phyloP scores from a whole-genome alignment of 2,113 vertebrate genomes.

The Elanoides forficatus region DNA sequence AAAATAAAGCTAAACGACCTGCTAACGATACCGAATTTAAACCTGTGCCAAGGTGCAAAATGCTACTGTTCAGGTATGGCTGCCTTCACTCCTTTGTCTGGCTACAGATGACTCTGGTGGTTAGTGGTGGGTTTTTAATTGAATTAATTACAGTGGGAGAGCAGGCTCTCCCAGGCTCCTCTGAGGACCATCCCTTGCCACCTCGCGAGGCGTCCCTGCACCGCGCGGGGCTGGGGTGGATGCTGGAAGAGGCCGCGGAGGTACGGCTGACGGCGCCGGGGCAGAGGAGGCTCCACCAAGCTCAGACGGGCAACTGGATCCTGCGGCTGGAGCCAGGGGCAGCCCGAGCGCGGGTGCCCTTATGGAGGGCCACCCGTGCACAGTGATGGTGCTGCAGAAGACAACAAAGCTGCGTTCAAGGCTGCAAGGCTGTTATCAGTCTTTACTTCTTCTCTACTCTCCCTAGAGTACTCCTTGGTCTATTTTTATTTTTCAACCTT shows the following conservation, averaged over 20 bases:
- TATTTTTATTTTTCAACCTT: slow-evolving; percentile 41
- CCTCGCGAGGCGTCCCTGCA: not conserved
- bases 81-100: not conserved
- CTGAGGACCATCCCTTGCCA: not conserved
- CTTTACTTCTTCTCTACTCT: not conserved
- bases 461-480: not conserved
- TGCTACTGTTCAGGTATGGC: not conserved
- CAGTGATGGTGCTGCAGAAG: fast-evolving
- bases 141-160: not conserved
- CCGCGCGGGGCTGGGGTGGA: not conserved
- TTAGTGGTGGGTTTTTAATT: not conserved
- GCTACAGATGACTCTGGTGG: fast-evolving
- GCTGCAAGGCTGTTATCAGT: not conserved
- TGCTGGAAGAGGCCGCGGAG: not conserved
- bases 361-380: fast-evolving
- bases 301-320: not conserved
- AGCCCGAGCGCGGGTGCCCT: not conserved
- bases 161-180: not conserved
- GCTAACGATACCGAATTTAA: not conserved
- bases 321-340: not conserved
- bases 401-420: not conserved
- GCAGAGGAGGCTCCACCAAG: not conserved
- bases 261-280: not conserved
- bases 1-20: not conserved
- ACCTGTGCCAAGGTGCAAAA: not conserved